Evolutionary conservation across 1,140 invertebrate species (phyloP), one percentile per base, ranked within the genome.

Genomic region (Sinella curviseta): DNA sequence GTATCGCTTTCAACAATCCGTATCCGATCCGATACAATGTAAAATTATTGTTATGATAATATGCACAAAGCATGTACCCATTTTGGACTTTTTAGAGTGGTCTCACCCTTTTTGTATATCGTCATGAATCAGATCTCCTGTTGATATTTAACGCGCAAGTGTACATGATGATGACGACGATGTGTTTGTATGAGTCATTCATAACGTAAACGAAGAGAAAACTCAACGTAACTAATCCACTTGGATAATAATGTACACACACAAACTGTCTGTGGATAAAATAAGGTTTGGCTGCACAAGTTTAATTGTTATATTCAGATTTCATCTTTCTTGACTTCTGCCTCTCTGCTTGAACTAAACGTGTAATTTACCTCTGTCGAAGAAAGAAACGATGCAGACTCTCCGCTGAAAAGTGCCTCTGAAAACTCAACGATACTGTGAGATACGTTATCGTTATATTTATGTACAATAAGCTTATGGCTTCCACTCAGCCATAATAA

Each of bases 291-390:
- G n/a, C n/a, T n/a, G n/a, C n/a, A n/a, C n/a, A n/a, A n/a, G n/a
- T n/a, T n/a, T n/a, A n/a, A n/a, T n/a, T 8, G 39, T 8, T 8
- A 48, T 17, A 48, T 48, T 17, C 39, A 48, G 17, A 60, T 60
- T 24, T 60, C 55, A 3, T 14, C 24, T n/a, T n/a, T n/a, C n/a
- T n/a, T n/a, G n/a, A n/a, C n/a, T 60, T 60, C 55, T 17, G 12
- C 24, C n/a, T 60, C 8, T 24, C 24, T 24, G 12, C 12, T 24
- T 60, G 12, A 24, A 60, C 14, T 14, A 4, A 17, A 60, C 31
- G 65, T 70, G 26, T 70, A 70, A 70, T 70, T 70, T 70, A 70
- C 65, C n/a, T 4, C 31, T 70, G 26, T 33, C 65, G 65, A 70
- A 31, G 65, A 70, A 33, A 70, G 65, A 70, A 33, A 33, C 30